phyloP scores from a whole-genome alignment of 2,797 vertebrate species.

The Trachops cirrhosus region DNA sequence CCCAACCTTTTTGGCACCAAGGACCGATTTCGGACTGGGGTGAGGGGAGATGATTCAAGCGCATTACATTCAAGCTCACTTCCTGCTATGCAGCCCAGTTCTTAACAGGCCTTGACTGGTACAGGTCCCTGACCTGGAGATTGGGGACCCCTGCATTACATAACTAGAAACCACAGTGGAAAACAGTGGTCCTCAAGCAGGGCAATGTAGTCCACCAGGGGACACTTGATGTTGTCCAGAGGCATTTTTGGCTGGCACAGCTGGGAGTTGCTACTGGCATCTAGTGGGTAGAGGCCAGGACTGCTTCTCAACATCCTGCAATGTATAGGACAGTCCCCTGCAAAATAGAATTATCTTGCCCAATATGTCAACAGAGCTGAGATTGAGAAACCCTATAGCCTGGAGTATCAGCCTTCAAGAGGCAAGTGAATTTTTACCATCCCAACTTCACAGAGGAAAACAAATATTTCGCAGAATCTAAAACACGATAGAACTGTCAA shows the following conservation, averaged over 20 bases:
- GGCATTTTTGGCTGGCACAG: background rate
- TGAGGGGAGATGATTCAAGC: too few relatives aligned
- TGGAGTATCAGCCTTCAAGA: background rate
- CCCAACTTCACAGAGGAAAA: slow-evolving; percentile 45
- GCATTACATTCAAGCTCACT: too few relatives aligned
- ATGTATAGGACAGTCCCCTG: background rate
- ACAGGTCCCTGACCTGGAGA: too few relatives aligned
- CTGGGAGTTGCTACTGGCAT: background rate
- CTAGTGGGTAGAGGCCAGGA: background rate
- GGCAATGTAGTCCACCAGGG: too few relatives aligned
- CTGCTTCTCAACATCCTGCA: background rate
- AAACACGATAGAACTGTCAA: slow-evolving; percentile 66
- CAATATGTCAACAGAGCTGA: background rate
- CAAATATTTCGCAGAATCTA: slow-evolving; percentile 57
- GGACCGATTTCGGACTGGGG: too few relatives aligned
- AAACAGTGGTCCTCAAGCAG: background rate
- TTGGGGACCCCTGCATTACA: background rate
- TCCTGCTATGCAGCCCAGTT: too few relatives aligned
- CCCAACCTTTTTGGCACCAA: too few relatives aligned
- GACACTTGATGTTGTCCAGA: background rate
- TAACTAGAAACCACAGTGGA: background rate
- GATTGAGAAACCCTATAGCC: background rate
- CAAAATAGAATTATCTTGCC: background rate
- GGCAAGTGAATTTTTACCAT: background rate
- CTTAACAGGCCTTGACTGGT: too few relatives aligned